A percentile compares a stretch with the other conserved stretches of the same genome.
Conservation (phyloP, 2,797 vertebrate genomes). For the Liparis tanakae region DNA sequence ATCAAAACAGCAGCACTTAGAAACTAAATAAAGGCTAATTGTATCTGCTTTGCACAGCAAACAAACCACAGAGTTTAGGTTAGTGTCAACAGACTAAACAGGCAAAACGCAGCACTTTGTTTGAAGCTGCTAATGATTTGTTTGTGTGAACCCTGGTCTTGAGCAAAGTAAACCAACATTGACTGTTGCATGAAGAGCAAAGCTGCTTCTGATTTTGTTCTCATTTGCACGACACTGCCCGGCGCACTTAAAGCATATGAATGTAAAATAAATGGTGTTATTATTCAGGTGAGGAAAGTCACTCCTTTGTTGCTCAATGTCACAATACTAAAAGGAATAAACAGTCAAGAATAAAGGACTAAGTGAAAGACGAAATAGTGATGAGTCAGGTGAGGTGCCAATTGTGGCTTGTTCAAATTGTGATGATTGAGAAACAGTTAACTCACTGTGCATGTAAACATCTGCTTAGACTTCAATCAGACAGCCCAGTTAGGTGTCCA, state of each 20-base stretch:
- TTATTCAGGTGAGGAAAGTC: neutral
- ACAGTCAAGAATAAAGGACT: neutral
- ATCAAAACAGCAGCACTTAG: neutral
- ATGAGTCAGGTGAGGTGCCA: neutral
- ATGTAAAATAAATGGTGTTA: neutral
- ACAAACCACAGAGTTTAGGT: neutral
- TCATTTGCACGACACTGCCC: no score
- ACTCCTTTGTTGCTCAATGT: neutral
- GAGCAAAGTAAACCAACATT: neutral
- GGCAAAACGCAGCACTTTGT: neutral
- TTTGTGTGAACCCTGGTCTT: neutral
- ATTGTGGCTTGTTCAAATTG: constrained; percentile 12
- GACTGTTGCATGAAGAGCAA: neutral
- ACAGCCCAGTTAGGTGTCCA: constrained; percentile 1
- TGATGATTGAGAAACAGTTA: neutral
- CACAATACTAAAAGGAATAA: neutral
- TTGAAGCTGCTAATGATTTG: neutral
- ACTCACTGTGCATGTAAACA: constrained; percentile 9
- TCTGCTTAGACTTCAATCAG: constrained; percentile 18
- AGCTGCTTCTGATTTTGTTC: neutral
- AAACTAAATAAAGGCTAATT: neutral
- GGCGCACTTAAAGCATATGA: neutral
- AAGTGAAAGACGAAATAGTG: constrained; percentile 1
- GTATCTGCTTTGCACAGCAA: neutral
- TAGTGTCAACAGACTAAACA: neutral